Evolutionary conservation across 1,140 invertebrate species (phyloP).

Genomic region (Thaumetopoea pityocampa): DNA sequence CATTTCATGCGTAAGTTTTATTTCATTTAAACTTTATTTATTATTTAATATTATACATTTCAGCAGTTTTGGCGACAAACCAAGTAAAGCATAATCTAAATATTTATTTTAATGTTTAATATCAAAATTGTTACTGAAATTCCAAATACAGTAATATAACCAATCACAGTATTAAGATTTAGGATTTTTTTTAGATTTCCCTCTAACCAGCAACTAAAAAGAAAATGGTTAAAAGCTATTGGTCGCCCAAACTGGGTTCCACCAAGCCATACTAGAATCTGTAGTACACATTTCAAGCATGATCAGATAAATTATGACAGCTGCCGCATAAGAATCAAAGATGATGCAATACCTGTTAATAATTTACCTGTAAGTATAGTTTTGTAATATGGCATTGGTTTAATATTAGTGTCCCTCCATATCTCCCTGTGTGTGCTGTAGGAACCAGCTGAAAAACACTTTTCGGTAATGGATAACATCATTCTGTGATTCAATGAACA

Average conservation of each 20-base stretch:
- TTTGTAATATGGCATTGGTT: neutral
- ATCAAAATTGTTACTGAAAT: no score
- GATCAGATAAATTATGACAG: constrained; percentile 23
- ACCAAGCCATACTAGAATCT: constrained; percentile 20
- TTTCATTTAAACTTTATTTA: neutral
- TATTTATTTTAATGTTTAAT: no score
- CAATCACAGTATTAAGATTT: no score
- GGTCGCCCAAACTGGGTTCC: constrained; percentile 25
- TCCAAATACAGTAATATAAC: no score
- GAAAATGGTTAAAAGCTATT: constrained; percentile 28
- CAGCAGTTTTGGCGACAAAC: no score
- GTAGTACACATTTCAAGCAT: constrained; percentile 22
- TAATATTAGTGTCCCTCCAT: no score
- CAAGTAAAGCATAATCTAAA: no score
- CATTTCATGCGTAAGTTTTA: constrained; percentile 27
- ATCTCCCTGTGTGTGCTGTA: no score
- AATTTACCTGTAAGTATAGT: constrained; percentile 20
- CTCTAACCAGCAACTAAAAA: constrained; percentile 14
- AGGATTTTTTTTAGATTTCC: constrained; percentile 23
- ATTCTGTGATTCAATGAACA: no score
- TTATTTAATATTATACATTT: no score
- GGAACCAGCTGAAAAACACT: no score
- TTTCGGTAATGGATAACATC: no score
- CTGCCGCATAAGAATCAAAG: constrained; percentile 18
- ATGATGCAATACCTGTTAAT: constrained; percentile 22